Percentiles rank a stretch among this genome's conserved stretches.
These are phyloP conservation scores for Drosophila virilis DNA, from an alignment of 1,140 invertebrate species.

Conservation along the genomic window DNA sequence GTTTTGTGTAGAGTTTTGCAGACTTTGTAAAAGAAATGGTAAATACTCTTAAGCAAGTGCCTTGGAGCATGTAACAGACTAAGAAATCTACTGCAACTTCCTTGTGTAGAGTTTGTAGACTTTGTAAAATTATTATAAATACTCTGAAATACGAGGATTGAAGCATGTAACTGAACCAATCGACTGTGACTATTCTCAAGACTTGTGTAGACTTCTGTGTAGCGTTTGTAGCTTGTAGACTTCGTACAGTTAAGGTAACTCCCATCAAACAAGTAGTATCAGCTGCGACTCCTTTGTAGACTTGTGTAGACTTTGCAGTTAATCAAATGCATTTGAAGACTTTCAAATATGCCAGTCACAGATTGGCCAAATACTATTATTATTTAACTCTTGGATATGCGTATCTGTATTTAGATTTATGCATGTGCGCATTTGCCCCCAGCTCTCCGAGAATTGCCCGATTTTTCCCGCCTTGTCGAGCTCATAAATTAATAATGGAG, in stretches of 20 bases:
- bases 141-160: no score
- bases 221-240: no score
- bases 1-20: conserved; percentile 16
- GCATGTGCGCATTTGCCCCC: conserved; percentile 27
- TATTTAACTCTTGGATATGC: conserved; percentile 6
- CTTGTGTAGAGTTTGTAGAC: conserved; percentile 16
- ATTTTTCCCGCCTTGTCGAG: conserved; percentile 30
- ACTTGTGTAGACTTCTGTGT: no score
- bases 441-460: conserved; percentile 33
- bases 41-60: no score
- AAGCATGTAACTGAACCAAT: no score
- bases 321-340: conserved; percentile 1
- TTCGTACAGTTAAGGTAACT: no score
- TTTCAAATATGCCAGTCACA: neutral
- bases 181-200: no score
- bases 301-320: conserved; percentile 1
- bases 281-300: neutral
- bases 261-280: no score
- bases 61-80: neutral
- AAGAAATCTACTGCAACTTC: neutral
- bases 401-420: conserved; percentile 19
- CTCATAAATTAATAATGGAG: conserved; percentile 76
- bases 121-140: neutral
- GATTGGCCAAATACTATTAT: neutral
- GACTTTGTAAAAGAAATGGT: conserved; percentile 1